phyloP scores from a whole-genome alignment of 2,888 invertebrate genomes.

The Trichogramma dendrolimi region DNA sequence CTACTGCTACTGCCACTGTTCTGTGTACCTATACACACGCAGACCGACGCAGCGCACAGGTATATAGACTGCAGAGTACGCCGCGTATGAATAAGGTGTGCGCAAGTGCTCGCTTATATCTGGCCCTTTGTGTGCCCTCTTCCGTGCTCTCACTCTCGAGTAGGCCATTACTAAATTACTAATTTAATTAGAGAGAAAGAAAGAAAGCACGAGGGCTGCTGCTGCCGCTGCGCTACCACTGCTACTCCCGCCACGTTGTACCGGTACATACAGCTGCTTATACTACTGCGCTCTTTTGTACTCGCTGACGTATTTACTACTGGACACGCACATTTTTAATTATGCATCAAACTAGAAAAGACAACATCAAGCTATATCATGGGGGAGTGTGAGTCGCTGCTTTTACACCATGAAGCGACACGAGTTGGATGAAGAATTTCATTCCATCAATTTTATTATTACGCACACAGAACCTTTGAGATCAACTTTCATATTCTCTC shows the following conservation, averaged over 20 bases:
- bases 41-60: not conserved
- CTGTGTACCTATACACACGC: not conserved
- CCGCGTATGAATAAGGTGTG: not conserved
- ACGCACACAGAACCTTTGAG: not conserved
- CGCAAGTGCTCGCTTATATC: not conserved
- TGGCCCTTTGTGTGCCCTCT: conserved; percentile 10
- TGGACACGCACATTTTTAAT: conserved; percentile 21
- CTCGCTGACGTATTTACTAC: not conserved
- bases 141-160: conserved; percentile 5
- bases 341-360: conserved; percentile 1
- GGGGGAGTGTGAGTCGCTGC: conserved; percentile 2
- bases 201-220: not conserved
- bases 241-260: not conserved
- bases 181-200: conserved; percentile 25
- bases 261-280: not conserved
- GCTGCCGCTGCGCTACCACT: not conserved
- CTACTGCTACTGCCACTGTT: not conserved
- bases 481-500: no score
- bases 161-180: conserved; percentile 28
- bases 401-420: not conserved
- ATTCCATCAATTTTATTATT: conserved; percentile 23
- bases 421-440: conserved; percentile 4
- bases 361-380: not conserved
- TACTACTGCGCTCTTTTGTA: not conserved
- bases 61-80: no score